Evolutionary conservation across 2,888 invertebrate genomes (phyloP).

Genomic region (Volucella bombylans): DNA sequence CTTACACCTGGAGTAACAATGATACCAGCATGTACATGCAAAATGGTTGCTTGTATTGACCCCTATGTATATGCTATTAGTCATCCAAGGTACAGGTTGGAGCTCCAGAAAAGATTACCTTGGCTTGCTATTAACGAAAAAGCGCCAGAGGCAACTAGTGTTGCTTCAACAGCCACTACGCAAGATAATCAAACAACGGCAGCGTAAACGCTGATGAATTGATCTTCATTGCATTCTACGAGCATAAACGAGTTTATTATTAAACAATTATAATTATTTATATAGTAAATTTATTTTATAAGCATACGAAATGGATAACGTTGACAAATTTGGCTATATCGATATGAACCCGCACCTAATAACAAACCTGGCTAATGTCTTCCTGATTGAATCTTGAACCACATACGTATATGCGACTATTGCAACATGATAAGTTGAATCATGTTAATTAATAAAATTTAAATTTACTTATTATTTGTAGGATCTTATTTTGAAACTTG

Average conservation of each 20-base stretch:
- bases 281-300: constrained; percentile 32
- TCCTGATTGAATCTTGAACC: constrained; percentile 17
- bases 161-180: constrained; percentile 82
- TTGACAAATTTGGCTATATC: constrained; percentile 52
- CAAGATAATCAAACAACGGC: constrained; percentile 79
- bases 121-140: constrained; percentile 87
- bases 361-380: constrained; percentile 34
- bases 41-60: constrained; percentile 94
- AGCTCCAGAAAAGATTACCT: constrained; percentile 90
- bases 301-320: constrained; percentile 26
- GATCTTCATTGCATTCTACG: constrained; percentile 61
- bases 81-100: constrained; percentile 93
- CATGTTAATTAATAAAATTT: constrained; percentile 35
- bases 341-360: constrained; percentile 27
- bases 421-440: constrained; percentile 35
- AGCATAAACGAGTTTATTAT: constrained; percentile 33
- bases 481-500: constrained; percentile 49
- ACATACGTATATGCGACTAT: not conserved
- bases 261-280: constrained; percentile 16
- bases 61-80: constrained; percentile 95
- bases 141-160: constrained; percentile 85
- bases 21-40: constrained; percentile 93
- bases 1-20: constrained; percentile 90
- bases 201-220: constrained; percentile 75
- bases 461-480: constrained; percentile 62